phyloP scores from a whole-genome alignment of 2,888 invertebrate species.

The Pyrrhosoma nymphula region DNA sequence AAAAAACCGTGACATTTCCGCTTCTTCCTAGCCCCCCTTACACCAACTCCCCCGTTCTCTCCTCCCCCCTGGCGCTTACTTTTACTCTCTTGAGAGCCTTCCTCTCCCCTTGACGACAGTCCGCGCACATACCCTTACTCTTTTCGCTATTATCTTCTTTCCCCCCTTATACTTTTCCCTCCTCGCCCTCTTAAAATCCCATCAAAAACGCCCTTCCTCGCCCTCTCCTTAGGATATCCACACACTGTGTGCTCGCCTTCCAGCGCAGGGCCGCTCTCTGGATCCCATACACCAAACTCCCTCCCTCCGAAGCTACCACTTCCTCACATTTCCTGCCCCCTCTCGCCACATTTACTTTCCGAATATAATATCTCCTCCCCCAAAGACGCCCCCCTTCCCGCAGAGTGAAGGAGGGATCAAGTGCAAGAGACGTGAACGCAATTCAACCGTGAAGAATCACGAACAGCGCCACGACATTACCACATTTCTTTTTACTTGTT shows the following conservation, averaged over 20 bases:
- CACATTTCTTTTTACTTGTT: no score
- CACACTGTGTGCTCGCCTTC: not conserved
- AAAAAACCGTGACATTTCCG: slow-evolving; percentile 62
- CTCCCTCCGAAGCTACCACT: not conserved
- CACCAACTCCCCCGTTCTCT: not conserved
- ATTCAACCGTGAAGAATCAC: no score
- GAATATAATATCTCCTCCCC: no score
- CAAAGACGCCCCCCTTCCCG: no score
- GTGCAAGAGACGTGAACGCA: no score
- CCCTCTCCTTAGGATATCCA: not conserved
- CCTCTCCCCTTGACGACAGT: slow-evolving; percentile 9
- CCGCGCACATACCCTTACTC: not conserved
- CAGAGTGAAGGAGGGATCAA: no score
- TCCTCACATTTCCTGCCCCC: not conserved
- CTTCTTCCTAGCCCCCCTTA: not conserved
- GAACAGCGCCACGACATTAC: no score
- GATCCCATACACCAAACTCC: not conserved
- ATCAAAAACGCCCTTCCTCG: not conserved
- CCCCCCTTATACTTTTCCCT: not conserved
- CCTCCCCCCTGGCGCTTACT: not conserved
- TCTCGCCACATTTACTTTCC: not conserved
- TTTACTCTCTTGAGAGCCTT: slow-evolving; percentile 4
- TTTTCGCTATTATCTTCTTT: not conserved
- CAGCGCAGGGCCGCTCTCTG: not conserved
- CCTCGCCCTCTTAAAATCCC: not conserved